These are phyloP conservation scores for Pseudomyrmex gracilis DNA, from an alignment of 1,140 invertebrate species.

Conservation along the genomic window DNA sequence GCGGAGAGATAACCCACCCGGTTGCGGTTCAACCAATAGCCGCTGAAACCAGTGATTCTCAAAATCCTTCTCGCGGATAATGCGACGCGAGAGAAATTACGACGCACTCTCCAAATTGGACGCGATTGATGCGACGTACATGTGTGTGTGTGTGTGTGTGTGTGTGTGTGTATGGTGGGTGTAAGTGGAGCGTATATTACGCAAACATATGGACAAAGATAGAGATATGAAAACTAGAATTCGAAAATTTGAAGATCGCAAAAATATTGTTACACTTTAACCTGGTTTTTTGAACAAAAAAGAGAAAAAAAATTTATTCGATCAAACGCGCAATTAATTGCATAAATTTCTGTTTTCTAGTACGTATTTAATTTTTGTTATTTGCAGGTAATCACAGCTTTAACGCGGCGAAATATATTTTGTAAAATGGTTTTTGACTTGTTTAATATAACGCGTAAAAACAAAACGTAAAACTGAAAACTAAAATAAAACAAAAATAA, in stretches of 20 bases:
- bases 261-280: background rate
- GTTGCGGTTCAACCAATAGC: conserved; percentile 8
- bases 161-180: too few relatives aligned
- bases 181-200: background rate
- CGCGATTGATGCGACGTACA: background rate
- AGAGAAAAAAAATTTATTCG: background rate
- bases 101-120: background rate
- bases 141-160: too few relatives aligned
- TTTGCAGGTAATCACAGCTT: background rate
- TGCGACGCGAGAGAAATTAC: background rate
- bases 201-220: background rate
- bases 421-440: too few relatives aligned
- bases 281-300: background rate
- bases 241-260: background rate
- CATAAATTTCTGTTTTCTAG: too few relatives aligned
- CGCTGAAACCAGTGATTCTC: background rate
- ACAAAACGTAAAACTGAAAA: too few relatives aligned
- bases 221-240: background rate
- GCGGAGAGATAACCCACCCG: background rate
- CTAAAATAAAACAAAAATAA: too few relatives aligned
- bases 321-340: background rate
- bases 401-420: conserved; percentile 1
- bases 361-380: too few relatives aligned
- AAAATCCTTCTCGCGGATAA: conserved; percentile 2
- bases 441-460: too few relatives aligned